These are phyloP conservation scores for Tupaia chinensis DNA, from an alignment of 2,113 vertebrate genomes.

Conservation along the genomic window DNA sequence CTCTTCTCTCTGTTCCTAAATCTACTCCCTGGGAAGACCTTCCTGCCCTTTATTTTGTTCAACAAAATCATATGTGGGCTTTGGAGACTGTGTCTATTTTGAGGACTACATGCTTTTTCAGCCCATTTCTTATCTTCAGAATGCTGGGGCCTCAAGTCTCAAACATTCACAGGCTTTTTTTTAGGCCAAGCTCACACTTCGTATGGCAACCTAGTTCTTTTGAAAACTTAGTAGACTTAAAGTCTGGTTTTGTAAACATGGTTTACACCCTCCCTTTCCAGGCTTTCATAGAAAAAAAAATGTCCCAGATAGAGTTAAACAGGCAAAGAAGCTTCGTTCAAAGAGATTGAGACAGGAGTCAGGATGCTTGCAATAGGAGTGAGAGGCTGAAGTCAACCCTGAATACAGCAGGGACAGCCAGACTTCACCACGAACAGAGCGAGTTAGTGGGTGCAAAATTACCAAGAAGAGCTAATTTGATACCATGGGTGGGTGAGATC, in stretches of 20 bases:
- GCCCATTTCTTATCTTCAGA: not conserved
- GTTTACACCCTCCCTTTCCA: too few species aligned
- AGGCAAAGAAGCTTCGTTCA: not conserved
- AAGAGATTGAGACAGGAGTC: fast-evolving
- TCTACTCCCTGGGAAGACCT: not conserved
- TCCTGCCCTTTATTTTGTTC: not conserved
- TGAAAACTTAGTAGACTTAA: not conserved
- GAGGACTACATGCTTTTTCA: not conserved
- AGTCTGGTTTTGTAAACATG: not conserved
- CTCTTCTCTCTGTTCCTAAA: too few species aligned
- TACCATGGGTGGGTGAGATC: too few species aligned
- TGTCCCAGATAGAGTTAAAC: too few species aligned
- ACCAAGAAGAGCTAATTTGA: not conserved
- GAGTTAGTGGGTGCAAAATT: not conserved
- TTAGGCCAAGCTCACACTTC: not conserved
- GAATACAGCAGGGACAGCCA: too few species aligned
- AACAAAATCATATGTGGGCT: not conserved
- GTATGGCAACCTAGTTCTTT: not conserved
- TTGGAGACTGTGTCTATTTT: too few species aligned
- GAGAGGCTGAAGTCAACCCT: not conserved
- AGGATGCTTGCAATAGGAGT: fast-evolving
- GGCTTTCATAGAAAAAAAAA: not conserved
- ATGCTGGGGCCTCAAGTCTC: not conserved
- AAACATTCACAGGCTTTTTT: not conserved
- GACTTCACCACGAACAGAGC: not conserved